Conservation (phyloP, 2,113 vertebrate species). For the Carassius gibelio region DNA sequence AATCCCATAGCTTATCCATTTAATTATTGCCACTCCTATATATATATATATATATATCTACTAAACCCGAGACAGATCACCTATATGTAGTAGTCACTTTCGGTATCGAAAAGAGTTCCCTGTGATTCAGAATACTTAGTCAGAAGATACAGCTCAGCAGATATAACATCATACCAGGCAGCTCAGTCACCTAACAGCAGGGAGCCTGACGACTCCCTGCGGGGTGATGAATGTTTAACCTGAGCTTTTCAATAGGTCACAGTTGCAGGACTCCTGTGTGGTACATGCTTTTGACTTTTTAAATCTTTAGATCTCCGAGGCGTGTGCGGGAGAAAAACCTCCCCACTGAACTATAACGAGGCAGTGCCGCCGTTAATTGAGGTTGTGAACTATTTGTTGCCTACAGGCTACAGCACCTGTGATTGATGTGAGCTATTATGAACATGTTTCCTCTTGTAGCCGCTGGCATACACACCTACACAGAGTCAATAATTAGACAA, state of each 20-base stretch:
- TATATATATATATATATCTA: too few relatives aligned
- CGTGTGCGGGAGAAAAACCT: not conserved
- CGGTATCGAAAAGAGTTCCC: not conserved
- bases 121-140: not conserved
- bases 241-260: slow-evolving; percentile 12
- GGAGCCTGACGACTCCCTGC: not conserved
- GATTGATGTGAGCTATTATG: slow-evolving; percentile 16
- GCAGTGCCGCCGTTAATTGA: not conserved
- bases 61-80: not conserved
- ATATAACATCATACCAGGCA: slow-evolving; percentile 21
- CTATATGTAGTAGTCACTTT: not conserved
- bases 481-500: slow-evolving; percentile 37
- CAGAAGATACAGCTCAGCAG: not conserved
- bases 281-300: not conserved
- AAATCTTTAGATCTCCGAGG: slow-evolving; percentile 9
- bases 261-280: slow-evolving; percentile 6
- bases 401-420: slow-evolving; percentile 11
- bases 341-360: not conserved
- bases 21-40: not conserved
- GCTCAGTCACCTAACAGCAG: slow-evolving; percentile 1
- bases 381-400: slow-evolving; percentile 11
- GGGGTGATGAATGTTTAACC: slow-evolving; percentile 21
- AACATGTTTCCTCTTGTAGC: not conserved
- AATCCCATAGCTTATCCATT: not conserved
- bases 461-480: not conserved